A percentile compares a stretch with the other conserved stretches of the same genome.
phyloP scores from a whole-genome alignment of 2,113 vertebrate genomes.

The Agapornis roseicollis region DNA sequence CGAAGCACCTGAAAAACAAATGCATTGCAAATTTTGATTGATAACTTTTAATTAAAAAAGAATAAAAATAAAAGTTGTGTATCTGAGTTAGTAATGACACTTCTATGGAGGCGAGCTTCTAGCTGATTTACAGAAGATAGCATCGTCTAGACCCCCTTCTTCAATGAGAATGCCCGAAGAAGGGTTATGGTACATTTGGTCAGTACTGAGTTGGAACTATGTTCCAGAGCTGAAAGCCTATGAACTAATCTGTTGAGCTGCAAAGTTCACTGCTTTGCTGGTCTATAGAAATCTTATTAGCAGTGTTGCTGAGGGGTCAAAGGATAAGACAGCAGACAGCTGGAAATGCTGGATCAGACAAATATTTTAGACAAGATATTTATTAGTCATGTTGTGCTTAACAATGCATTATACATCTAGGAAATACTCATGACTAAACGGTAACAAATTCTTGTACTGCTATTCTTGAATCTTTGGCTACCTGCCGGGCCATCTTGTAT shows the following conservation, averaged over 20 bases:
- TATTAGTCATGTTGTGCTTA: constrained; percentile 31
- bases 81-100: background rate
- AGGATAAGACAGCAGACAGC: constrained; percentile 68
- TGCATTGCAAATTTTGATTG: background rate
- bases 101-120: background rate
- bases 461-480: background rate
- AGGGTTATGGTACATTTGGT: constrained; percentile 54
- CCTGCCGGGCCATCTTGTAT: background rate
- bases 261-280: constrained; percentile 32
- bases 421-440: background rate
- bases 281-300: constrained; percentile 73
- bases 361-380: constrained; percentile 64
- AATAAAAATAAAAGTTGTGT: background rate
- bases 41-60: background rate
- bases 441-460: background rate
- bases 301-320: constrained; percentile 50
- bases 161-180: constrained; percentile 3
- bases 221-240: constrained; percentile 70
- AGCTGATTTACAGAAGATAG: background rate
- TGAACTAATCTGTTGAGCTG: constrained; percentile 55
- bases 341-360: constrained; percentile 61
- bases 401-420: background rate
- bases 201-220: constrained; percentile 52
- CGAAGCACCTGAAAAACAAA: background rate
- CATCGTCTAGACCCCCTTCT: background rate